Conservation (phyloP, 2,797 vertebrate genomes). For the Staurois parvus region DNA sequence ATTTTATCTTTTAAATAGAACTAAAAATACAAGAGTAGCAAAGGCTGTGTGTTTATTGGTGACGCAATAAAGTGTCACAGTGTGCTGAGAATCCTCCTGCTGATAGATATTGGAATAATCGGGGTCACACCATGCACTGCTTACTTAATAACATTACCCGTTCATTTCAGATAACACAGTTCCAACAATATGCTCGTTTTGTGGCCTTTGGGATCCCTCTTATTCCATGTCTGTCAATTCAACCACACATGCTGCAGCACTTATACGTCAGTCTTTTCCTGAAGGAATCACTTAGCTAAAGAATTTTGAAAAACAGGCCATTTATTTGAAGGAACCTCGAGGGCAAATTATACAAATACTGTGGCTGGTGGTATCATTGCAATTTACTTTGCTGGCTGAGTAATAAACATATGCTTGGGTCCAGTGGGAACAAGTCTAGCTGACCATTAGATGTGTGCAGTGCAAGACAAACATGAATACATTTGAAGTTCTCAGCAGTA, state of each 20-base stretch:
- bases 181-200: constrained; percentile 22
- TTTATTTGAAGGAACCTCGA: neutral
- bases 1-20: constrained; percentile 57
- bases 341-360: neutral
- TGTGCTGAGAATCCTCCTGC: constrained; percentile 52
- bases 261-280: neutral
- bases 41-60: constrained; percentile 51
- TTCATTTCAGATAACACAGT: constrained; percentile 27
- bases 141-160: constrained; percentile 40
- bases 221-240: constrained; percentile 4
- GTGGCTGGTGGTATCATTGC: neutral
- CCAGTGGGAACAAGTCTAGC: neutral
- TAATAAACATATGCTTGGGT: neutral
- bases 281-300: neutral
- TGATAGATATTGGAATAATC: constrained; percentile 49
- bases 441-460: neutral
- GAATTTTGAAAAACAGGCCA: neutral
- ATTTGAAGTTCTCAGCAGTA: neutral
- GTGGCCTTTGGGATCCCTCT: neutral
- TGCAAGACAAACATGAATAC: neutral
- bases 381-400: neutral
- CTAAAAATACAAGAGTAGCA: constrained; percentile 53
- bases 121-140: constrained; percentile 40
- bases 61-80: constrained; percentile 54
- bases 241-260: neutral